Conservation (phyloP, 2,113 vertebrate species). For the Oriolus oriolus region DNA sequence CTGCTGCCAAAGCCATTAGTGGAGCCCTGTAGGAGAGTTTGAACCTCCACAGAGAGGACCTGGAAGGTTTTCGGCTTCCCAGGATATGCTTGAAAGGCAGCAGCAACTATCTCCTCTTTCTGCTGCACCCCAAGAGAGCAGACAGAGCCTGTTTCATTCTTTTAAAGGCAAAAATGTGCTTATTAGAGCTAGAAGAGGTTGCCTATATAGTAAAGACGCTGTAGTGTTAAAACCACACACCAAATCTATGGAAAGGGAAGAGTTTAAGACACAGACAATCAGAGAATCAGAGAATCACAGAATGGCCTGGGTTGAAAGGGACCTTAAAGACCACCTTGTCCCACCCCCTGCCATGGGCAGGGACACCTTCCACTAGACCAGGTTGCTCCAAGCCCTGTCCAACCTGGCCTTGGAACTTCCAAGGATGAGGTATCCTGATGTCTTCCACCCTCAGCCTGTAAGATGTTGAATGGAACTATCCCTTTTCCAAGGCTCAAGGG, state of each 20-base stretch:
- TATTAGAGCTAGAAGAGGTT: background rate
- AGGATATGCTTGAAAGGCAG: background rate
- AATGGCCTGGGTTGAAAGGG: background rate
- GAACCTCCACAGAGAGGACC: background rate
- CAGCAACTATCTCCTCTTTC: background rate
- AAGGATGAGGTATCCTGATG: background rate
- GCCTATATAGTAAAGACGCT: background rate
- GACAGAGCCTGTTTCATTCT: background rate
- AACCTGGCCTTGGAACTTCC: background rate
- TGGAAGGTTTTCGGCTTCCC: background rate
- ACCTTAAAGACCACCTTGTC: background rate
- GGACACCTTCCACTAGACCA: background rate
- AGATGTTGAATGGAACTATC: accelerated
- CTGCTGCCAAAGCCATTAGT: conserved; percentile 47
- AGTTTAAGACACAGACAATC: background rate
- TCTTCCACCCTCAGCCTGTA: background rate
- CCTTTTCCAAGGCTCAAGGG: background rate
- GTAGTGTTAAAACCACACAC: background rate
- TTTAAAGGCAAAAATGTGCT: background rate
- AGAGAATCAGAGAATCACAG: background rate
- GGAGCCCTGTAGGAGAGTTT: background rate
- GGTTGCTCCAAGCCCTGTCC: background rate
- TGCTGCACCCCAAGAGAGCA: background rate
- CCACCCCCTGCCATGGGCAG: too few relatives aligned
- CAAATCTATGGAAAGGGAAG: background rate